These are phyloP conservation scores for Seriola rivoliana DNA, from an alignment of 2,113 vertebrate genomes.

Conservation along the genomic window DNA sequence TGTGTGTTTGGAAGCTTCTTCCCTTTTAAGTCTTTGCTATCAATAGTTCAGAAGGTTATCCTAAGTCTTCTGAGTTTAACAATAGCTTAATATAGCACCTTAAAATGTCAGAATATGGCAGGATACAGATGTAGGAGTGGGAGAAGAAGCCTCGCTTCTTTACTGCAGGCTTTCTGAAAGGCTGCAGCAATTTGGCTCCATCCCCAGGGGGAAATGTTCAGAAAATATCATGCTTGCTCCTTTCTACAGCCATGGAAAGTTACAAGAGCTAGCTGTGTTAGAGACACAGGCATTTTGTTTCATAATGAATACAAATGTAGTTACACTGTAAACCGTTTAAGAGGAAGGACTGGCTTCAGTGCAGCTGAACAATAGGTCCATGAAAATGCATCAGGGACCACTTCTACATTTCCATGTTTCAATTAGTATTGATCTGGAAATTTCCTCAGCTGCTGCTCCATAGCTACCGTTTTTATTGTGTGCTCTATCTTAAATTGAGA, in stretches of 20 bases:
- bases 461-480: background rate
- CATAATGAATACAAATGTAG: conserved; percentile 41
- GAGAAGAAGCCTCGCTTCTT: conserved; percentile 16
- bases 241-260: conserved; percentile 16
- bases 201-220: conserved; percentile 27
- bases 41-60: conserved; percentile 67
- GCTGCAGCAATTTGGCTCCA: conserved; percentile 30
- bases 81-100: conserved; percentile 55
- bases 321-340: conserved; percentile 39
- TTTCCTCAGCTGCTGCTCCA: background rate
- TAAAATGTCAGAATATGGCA: conserved; percentile 34
- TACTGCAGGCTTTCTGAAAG: conserved; percentile 22
- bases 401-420: conserved; percentile 52
- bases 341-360: background rate
- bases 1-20: conserved; percentile 57
- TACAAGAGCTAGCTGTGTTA: background rate
- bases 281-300: conserved; percentile 23
- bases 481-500: conserved; percentile 1
- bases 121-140: conserved; percentile 24
- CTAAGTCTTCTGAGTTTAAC: conserved; percentile 39
- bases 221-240: conserved; percentile 41
- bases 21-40: conserved; percentile 62
- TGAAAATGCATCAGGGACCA: conserved; percentile 51
- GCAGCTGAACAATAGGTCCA: background rate
- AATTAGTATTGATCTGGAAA: conserved; percentile 55